Base-by-base conservation (phyloP, 2,888 invertebrate genomes). In the Metalampra italica region DNA sequence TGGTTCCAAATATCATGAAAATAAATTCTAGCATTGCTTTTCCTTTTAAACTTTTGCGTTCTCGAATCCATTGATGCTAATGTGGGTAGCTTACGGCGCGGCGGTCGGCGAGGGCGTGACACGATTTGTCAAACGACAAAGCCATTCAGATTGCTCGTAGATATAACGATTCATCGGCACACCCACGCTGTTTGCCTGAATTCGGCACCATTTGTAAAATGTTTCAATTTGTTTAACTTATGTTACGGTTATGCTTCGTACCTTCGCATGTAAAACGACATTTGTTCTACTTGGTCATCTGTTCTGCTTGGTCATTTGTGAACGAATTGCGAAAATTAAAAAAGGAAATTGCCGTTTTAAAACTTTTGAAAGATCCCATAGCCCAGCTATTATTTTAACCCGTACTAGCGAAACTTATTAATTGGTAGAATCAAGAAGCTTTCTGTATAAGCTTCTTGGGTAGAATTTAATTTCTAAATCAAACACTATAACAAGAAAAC, bases 91-190 rank as follows among this genome's bases (percentile, higher is more conserved):
- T 45, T 32, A 5, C 41, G 29, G 29, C 1, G 12, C 41, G 29
- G 29, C 1, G 12, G 37, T 37, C 52, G 59, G 61, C 53, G 51
- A 49, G 62, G 65, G 69, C 57, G 72, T 56, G 68, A 71, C 65
- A 60, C 72, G 56, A 75, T 77, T 76, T 71, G 63, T 75, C 75
- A 78, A 70, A 62, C 59, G 60, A 65, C 66, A 68, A 62, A 68
- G 58, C 62, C 49, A 71, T 75, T 75, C 65, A 69, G 65, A 69
- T 71, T 71, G 29, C 29, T 9, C 38, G 50, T 38, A 65, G 66
- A 66, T 66, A 64, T 59, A 55, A 52, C 57, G 64, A 64, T 64
- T 66, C 55, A 53, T 44, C 47, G 64, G 58, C 73, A 57, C 68
- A 29, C 66, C 65, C 54, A 53, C 49, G 55, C 59, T 52, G 59